Evolutionary conservation across 1,140 invertebrate species (phyloP).

Genomic region (Drosophila parvula): DNA sequence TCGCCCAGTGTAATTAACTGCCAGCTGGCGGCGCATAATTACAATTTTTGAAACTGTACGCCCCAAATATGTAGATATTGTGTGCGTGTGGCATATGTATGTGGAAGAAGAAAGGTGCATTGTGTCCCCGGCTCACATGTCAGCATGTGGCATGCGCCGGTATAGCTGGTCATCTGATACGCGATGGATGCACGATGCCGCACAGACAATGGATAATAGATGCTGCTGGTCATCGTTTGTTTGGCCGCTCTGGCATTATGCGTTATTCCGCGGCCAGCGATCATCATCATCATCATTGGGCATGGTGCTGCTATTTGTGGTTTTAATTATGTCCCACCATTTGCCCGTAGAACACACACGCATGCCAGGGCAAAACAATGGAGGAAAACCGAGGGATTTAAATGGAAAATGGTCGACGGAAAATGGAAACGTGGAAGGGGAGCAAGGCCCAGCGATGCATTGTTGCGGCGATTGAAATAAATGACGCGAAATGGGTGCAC

Average conservation of each 20-base stretch:
- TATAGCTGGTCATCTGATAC: slow-evolving; percentile 28
- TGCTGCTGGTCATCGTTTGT: slow-evolving; percentile 47
- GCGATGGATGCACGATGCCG: slow-evolving; percentile 13
- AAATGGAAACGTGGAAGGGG: slow-evolving; percentile 1
- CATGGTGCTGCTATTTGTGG: slow-evolving; percentile 42
- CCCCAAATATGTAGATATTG: slow-evolving; percentile 5
- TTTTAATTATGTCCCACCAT: slow-evolving; percentile 53
- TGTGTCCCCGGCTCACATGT: slow-evolving; percentile 51
- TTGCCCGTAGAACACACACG: slow-evolving; percentile 17
- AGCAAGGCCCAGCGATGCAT: slow-evolving; percentile 4
- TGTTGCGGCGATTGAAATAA: slow-evolving; percentile 56
- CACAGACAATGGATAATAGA: slow-evolving; percentile 44
- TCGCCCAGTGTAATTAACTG: slow-evolving; percentile 57
- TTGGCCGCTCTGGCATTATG: slow-evolving; percentile 23
- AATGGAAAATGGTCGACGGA: slow-evolving; percentile 16
- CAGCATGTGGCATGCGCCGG: slow-evolving; percentile 30
- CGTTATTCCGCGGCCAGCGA: slow-evolving; percentile 24
- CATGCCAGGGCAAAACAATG: slow-evolving; percentile 33
- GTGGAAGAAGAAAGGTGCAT: slow-evolving; percentile 49
- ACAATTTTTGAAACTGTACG: slow-evolving; percentile 50
- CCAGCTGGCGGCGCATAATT: slow-evolving; percentile 44
- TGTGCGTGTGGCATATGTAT: slow-evolving; percentile 16
- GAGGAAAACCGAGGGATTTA: slow-evolving; percentile 3
- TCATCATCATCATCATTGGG: slow-evolving; percentile 16
- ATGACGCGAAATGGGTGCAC: slow-evolving; percentile 49